These are phyloP conservation scores for Chrosomus eos DNA, from an alignment of 2,797 vertebrate species.

Conservation along the genomic window DNA sequence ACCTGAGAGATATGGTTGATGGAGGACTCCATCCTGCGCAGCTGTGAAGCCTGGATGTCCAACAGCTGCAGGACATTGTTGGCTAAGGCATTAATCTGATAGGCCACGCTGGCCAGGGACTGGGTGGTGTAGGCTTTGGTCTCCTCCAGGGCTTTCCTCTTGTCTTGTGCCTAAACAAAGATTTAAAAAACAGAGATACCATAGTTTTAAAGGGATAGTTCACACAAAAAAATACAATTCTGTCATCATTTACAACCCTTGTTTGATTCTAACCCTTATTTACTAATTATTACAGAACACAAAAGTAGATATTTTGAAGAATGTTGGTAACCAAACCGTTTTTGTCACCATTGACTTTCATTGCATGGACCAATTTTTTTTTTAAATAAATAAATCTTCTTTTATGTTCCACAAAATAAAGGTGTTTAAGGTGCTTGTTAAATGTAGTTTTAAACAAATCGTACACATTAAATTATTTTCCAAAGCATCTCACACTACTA, in stretches of 20 bases:
- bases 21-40: conserved; percentile 98
- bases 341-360: not conserved
- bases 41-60: conserved; percentile 98
- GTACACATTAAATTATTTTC: not conserved
- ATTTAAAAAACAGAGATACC: not conserved
- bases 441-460: not conserved
- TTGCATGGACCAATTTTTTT: not conserved
- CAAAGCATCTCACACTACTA: conserved; percentile 1
- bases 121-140: conserved; percentile 99
- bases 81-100: conserved; percentile 99
- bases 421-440: not conserved
- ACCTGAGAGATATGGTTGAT: conserved; percentile 98
- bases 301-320: not conserved
- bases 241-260: not conserved
- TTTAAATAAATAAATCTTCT: no score
- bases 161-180: conserved; percentile 87
- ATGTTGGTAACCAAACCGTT: not conserved
- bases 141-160: conserved; percentile 98
- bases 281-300: not conserved
- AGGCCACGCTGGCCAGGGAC: conserved; percentile 97
- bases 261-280: not conserved
- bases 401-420: not conserved
- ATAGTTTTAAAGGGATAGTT: not conserved
- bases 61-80: conserved; percentile 98
- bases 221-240: not conserved